Base-by-base conservation (phyloP, 2,888 invertebrate genomes). In the Chouioia cunea region DNA sequence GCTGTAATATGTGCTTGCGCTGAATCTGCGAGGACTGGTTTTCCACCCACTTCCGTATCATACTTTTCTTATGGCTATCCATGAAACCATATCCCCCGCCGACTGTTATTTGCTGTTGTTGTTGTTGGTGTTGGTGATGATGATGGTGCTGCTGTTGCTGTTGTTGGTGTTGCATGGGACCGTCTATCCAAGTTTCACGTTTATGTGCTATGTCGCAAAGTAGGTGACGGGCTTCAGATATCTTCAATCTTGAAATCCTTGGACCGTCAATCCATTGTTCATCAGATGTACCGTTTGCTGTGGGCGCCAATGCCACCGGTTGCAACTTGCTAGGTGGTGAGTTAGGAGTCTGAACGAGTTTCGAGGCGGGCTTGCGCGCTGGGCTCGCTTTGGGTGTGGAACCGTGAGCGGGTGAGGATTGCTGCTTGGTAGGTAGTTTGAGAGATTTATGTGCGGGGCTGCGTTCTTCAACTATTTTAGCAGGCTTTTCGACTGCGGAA, bases 181-280 rank as follows among this genome's bases (percentile, higher is more conserved):
- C 97, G 84, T 97, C 97, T 65, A 97, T 93, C 97, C 97, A 97
- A 2, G 95, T 96, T 86, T 97, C 97, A 54, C 92, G 89, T 85
- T 95, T 93, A 80, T 93, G 93, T 82, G 93, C 90, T 0, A 92
- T 89, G 85, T 94, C 93, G 79, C 93, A 93, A 81, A 93, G 89
- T 76, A 94, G 88, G 82, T 93, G 93, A 57, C 94, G 87, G 0
- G 93, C 94, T 85, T 94, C 94, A 1, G 93, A 94, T 63, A 93
- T 90, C 85, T 93, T 93, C 18, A 92, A 93, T 81, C 93, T 92
- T 0, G 93, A 94, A 79, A 96, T 94, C 81, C 96, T 90, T 0
- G 97, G 97, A 0, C 97, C 97, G 86, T 98, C 97, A 74, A 97
- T 95, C 97, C 97, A 98, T 82, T 96, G 95, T 81, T 97, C 97